phyloP scores from a whole-genome alignment of 2,113 vertebrate genomes.

The Hystrix cristata region DNA sequence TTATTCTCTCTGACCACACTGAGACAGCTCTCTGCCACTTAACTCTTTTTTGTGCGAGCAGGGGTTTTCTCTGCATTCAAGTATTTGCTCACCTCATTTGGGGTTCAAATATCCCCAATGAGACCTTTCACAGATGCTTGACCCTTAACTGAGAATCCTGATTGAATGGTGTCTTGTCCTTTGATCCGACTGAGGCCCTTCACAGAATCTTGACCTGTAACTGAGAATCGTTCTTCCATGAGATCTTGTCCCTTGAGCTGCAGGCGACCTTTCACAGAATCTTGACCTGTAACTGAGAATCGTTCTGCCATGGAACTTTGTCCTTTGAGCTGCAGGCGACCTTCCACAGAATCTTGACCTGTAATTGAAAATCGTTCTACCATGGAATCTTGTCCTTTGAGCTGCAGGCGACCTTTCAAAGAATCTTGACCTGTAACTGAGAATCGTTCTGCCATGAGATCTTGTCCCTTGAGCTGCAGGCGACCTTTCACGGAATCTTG shows the following conservation, averaged over 20 bases:
- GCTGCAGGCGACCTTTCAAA: not conserved
- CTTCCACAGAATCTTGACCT: too few species aligned
- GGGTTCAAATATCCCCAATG: accelerated
- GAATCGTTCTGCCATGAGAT: not conserved
- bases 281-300: not conserved
- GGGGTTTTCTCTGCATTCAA: not conserved
- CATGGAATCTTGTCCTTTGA: not conserved
- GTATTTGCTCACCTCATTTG: not conserved
- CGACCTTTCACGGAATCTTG: not conserved
- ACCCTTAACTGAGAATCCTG: not conserved
- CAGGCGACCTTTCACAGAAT: not conserved
- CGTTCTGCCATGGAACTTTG: not conserved
- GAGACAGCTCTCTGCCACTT: accelerated
- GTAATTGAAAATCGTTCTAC: too few species aligned
- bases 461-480: not conserved
- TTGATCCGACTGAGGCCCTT: not conserved
- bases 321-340: too few species aligned
- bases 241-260: not conserved
- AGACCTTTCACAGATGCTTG: not conserved
- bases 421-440: not conserved
- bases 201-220: not conserved
- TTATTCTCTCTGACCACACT: not conserved
- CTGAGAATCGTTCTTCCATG: not conserved
- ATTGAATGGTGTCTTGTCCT: not conserved
- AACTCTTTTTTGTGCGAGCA: not conserved